Evolutionary conservation across 2,888 invertebrate genomes (phyloP).

Genomic region (Aethes cnicana): DNA sequence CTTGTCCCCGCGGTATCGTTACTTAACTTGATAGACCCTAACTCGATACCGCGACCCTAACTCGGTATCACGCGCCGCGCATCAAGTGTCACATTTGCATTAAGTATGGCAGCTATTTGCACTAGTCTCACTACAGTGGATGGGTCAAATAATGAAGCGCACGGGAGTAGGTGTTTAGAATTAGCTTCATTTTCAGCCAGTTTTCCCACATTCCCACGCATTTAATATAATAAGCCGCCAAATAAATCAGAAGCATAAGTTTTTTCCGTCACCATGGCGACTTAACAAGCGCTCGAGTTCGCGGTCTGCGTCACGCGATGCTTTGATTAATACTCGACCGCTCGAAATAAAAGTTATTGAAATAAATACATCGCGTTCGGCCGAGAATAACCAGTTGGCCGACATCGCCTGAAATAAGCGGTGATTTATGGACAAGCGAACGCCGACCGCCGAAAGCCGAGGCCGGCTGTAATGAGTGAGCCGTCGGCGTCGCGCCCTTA

Average conservation of each 20-base stretch:
- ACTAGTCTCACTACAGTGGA: no score
- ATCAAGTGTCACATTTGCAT: no score
- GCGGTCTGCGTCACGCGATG: slow-evolving; percentile 18
- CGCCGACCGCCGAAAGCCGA: not conserved
- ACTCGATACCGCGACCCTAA: no score
- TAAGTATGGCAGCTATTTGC: no score
- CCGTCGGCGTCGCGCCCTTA: not conserved
- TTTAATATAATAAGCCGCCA: slow-evolving; percentile 3
- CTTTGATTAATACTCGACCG: slow-evolving; percentile 18
- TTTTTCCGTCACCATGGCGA: slow-evolving; percentile 16
- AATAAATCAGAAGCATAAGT: slow-evolving; percentile 11
- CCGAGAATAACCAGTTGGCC: slow-evolving; percentile 19
- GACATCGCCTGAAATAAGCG: slow-evolving; percentile 17
- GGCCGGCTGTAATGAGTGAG: not conserved
- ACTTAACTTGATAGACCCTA: no score
- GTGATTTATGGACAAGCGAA: slow-evolving; percentile 12
- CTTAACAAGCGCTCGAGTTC: slow-evolving; percentile 8
- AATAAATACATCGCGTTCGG: slow-evolving; percentile 20
- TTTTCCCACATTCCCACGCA: not conserved
- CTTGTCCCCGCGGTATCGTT: no score
- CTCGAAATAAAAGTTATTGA: slow-evolving; percentile 29
- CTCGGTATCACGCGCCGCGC: no score
- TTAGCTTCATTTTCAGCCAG: no score
- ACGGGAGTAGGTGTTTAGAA: no score
- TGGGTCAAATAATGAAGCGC: no score